These are phyloP conservation scores for Luehdorfia chinensis DNA, from an alignment of 1,140 invertebrate species.

Conservation along the genomic window DNA sequence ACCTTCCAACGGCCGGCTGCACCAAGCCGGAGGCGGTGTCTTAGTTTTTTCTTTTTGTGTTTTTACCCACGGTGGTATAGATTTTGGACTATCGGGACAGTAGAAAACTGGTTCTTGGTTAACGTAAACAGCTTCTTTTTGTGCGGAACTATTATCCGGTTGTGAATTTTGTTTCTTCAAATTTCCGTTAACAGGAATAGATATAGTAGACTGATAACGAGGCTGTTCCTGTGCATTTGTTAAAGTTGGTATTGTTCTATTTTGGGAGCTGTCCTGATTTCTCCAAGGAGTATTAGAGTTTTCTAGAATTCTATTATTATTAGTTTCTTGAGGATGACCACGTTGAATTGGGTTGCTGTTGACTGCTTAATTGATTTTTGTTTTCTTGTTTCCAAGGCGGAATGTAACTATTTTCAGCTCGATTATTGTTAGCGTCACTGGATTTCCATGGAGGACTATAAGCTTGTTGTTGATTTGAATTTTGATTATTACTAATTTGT, in stretches of 20 bases:
- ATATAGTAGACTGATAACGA: conserved; percentile 71
- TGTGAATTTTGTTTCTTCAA: conserved; percentile 56
- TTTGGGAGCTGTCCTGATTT: conserved; percentile 29
- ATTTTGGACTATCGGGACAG: conserved; percentile 66
- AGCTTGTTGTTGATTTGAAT: conserved; percentile 36
- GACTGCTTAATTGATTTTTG: conserved; percentile 29
- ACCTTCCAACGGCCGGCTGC: conserved; percentile 60
- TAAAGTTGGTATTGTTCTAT: conserved; percentile 28
- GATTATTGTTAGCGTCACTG: conserved; percentile 51
- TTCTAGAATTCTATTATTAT: conserved; percentile 47
- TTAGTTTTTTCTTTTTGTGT: conserved; percentile 71
- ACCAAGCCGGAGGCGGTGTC: conserved; percentile 71
- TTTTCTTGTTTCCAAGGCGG: conserved; percentile 52
- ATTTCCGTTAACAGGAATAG: conserved; percentile 59
- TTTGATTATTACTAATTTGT: conserved; percentile 37
- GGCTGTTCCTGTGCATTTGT: conserved; percentile 47
- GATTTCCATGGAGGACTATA: conserved; percentile 56
- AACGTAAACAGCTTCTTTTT: conserved; percentile 60
- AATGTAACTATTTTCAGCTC: conserved; percentile 35
- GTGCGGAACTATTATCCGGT: conserved; percentile 43
- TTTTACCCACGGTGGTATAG: conserved; percentile 70
- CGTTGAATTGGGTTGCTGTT: conserved; percentile 54
- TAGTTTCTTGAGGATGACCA: conserved; percentile 45
- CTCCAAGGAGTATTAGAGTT: conserved; percentile 41
- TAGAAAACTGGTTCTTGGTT: conserved; percentile 65